Conservation (phyloP, 2,113 vertebrate species). For the Ariopsis seemanni region DNA sequence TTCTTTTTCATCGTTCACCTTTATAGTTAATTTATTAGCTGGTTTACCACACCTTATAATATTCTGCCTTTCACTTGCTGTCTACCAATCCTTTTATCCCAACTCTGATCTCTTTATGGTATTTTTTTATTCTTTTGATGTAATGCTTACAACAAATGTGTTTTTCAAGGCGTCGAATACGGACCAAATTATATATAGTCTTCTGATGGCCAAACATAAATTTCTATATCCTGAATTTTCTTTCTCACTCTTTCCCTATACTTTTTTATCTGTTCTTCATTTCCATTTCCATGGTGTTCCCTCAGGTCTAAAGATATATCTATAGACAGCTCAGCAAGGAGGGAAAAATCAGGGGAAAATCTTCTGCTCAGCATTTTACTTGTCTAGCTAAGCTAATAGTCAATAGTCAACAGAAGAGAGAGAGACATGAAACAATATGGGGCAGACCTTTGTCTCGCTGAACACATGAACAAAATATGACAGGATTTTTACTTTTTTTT, state of each 20-base stretch:
- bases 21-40: slow-evolving; percentile 85
- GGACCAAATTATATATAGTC: slow-evolving; percentile 46
- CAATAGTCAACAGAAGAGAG: slow-evolving; percentile 53
- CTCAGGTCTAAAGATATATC: slow-evolving; percentile 46
- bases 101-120: slow-evolving; percentile 45
- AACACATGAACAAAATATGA: slow-evolving; percentile 22
- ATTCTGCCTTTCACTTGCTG: slow-evolving; percentile 80
- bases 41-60: slow-evolving; percentile 81
- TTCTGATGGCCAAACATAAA: slow-evolving; percentile 37
- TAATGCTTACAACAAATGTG: slow-evolving; percentile 63
- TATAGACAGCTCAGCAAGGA: slow-evolving; percentile 44
- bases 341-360: slow-evolving; percentile 51
- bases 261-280: slow-evolving; percentile 25
- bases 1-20: slow-evolving; percentile 74
- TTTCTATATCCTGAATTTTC: slow-evolving; percentile 8
- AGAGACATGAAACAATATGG: slow-evolving; percentile 17
- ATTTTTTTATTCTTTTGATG: slow-evolving; percentile 45
- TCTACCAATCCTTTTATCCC: slow-evolving; percentile 65
- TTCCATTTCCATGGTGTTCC: slow-evolving; percentile 55
- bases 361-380: slow-evolving; percentile 55
- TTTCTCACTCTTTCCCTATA: slow-evolving; percentile 5
- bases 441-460: not conserved
- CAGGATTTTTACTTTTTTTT: slow-evolving; percentile 56
- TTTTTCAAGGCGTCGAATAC: slow-evolving; percentile 44
- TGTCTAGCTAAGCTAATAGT: slow-evolving; percentile 44